Evolutionary conservation across 2,797 vertebrate genomes (phyloP).

Genomic region (Schizopygopsis malacanthus): DNA sequence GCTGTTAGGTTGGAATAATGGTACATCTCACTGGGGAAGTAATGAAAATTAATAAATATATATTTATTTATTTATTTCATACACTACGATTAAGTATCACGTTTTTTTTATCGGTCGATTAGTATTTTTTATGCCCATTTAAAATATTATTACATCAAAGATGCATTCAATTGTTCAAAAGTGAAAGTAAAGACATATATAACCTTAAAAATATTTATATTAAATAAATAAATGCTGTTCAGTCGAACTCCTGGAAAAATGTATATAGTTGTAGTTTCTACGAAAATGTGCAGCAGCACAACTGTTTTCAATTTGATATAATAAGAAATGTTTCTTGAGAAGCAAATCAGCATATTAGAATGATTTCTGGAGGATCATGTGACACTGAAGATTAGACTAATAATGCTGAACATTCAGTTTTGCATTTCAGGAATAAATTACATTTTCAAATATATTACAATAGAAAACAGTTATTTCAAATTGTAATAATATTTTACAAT

Average conservation of each 20-base stretch:
- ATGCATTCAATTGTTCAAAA: background rate
- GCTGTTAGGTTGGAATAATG: background rate
- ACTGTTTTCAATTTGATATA: background rate
- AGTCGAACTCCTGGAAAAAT: background rate
- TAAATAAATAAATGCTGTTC: background rate
- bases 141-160: no score
- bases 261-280: background rate
- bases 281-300: background rate
- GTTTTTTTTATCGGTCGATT: no score
- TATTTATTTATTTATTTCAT: background rate
- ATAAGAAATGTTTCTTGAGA: background rate
- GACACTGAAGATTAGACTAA: no score
- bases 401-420: background rate
- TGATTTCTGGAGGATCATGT: background rate
- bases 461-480: no score
- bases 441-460: background rate
- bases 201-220: background rate
- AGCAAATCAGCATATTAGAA: background rate
- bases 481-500: no score
- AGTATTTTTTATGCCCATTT: no score
- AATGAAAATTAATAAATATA: background rate
- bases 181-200: background rate
- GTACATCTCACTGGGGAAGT: background rate
- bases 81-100: background rate
- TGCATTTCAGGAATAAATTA: background rate